Evolutionary conservation across 2,113 vertebrate species (phyloP), one percentile per base, ranked within the genome.

Genomic region (Semnornis frantzii): DNA sequence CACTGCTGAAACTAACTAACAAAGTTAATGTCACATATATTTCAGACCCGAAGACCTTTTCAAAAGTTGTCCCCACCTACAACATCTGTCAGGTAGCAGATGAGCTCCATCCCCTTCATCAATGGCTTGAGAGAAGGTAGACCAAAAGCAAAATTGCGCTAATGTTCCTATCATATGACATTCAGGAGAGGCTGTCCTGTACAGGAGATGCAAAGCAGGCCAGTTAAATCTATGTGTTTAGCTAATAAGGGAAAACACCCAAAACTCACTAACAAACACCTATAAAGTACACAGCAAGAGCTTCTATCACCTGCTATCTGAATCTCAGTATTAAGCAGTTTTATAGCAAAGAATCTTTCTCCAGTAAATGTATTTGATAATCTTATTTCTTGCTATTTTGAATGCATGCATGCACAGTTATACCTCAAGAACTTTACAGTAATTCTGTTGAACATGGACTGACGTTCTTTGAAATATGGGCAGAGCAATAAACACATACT

Each of bases 1-100:
- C 20, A 33, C 9, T 34, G 70, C 64, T 77, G 52, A 96, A 94
- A 84, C 95, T 81, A 94, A 16, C 69, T 78, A 82, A 81, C 50
- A 33, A 73, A 92, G n/a, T 81, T 0, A 0, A 68, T 60, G 73
- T 60, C 52, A 63, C 59, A 31, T 9, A 74, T 68, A 82, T 87
- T 82, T 84, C 31, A 52, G 62, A 81, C 25, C 37, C 55, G 74
- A 52, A 80, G 37, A 87, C 33, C 6, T 66, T 48, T 92, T 62
- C 48, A 39, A 44, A 90, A 88, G 44, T 21, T 88, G 13, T 58
- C 77, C 15, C 59, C 46, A 50, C 27, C 15, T 75, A 24, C 58
- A 62, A 23, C 12, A 69, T 75, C 82, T 54, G 9, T 66, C 54
- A 87, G 69, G 31, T 20, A 81, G 44, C 44, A 89, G 77, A 85